Conservation (phyloP, 2,888 invertebrate genomes). For the Melangyna quadrimaculata region DNA sequence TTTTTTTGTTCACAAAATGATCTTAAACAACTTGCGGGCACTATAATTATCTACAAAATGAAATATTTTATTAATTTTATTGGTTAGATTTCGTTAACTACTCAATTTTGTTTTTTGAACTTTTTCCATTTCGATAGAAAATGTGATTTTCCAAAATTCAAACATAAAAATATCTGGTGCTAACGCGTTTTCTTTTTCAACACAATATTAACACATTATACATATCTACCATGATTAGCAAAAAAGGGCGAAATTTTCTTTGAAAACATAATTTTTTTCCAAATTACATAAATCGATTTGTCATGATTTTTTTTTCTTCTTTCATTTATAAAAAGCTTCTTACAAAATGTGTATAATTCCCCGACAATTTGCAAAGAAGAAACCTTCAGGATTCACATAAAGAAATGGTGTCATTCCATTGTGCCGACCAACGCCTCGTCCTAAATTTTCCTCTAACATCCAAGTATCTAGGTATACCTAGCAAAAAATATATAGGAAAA, state of each 20-base stretch:
- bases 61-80: too few species aligned
- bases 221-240: too few species aligned
- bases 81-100: too few species aligned
- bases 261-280: neutral
- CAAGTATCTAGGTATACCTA: neutral
- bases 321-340: neutral
- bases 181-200: too few species aligned
- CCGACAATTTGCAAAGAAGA: neutral
- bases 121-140: too few species aligned
- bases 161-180: too few species aligned
- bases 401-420: neutral
- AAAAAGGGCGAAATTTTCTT: neutral
- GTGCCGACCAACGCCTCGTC: slow-evolving; percentile 26
- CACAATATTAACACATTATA: too few species aligned
- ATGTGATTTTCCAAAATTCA: too few species aligned
- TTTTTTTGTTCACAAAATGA: too few species aligned
- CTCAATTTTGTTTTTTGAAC: too few species aligned
- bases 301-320: neutral
- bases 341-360: neutral
- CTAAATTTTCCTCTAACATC: neutral
- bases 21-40: too few species aligned
- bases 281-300: slow-evolving; percentile 4
- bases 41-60: too few species aligned
- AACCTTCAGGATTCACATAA: neutral
- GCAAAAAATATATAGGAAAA: neutral